Evolutionary conservation across 2,797 vertebrate species (phyloP).

Genomic region (Leptodactylus fallax): DNA sequence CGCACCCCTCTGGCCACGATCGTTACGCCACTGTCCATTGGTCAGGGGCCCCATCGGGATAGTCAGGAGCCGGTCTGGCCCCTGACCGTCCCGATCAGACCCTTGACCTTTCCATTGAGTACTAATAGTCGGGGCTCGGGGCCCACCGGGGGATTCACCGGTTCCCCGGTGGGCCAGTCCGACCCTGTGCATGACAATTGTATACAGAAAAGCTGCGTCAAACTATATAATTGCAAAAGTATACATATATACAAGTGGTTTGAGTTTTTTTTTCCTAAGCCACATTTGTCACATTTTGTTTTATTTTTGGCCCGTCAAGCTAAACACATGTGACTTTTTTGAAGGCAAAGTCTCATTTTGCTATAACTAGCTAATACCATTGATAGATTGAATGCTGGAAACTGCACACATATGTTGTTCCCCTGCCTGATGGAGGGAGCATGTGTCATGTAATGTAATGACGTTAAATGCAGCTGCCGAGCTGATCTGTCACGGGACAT

Average conservation of each 20-base stretch:
- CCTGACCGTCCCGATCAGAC: too few relatives aligned
- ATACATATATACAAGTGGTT: neutral
- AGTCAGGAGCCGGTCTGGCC: too few relatives aligned
- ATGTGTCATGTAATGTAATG: slow-evolving; percentile 2
- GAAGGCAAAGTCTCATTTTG: neutral
- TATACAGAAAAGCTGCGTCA: neutral
- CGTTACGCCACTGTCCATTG: too few relatives aligned
- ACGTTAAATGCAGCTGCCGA: slow-evolving; percentile 4
- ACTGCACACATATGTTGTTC: neutral
- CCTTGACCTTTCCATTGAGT: too few relatives aligned
- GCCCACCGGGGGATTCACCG: too few relatives aligned
- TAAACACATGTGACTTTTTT: neutral
- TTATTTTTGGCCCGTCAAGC: neutral
- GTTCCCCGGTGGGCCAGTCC: too few relatives aligned
- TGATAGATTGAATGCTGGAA: neutral
- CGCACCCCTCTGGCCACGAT: too few relatives aligned
- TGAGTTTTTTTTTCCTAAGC: neutral
- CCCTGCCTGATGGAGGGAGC: neutral
- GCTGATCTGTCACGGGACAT: slow-evolving; percentile 19
- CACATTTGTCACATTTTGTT: neutral
- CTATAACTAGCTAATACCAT: neutral
- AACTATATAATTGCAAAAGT: neutral
- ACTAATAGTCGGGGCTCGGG: too few relatives aligned
- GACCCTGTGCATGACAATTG: neutral
- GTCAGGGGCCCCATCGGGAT: too few relatives aligned